A percentile compares a stretch with the other conserved stretches of the same genome.
Conservation (phyloP, 2,888 invertebrate species). For the Disparrhopalites patrizii region DNA sequence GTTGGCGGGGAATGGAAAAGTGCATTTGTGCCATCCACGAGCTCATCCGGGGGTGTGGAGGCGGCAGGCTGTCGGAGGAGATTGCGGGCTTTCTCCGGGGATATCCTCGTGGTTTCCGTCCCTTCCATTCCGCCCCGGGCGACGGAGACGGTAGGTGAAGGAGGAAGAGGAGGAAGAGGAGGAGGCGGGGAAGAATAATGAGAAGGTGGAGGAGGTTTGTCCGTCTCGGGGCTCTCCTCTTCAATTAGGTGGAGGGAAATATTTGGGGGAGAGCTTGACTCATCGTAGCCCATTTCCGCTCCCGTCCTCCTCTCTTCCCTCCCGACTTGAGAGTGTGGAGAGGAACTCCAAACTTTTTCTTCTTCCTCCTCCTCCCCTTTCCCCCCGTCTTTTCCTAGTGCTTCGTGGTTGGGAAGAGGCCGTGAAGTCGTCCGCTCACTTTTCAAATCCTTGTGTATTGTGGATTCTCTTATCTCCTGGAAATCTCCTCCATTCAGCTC, state of each 20-base stretch:
- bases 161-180: too few relatives aligned
- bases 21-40: too few relatives aligned
- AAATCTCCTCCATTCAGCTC: conserved; percentile 19
- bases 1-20: too few relatives aligned
- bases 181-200: too few relatives aligned
- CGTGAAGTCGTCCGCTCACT: background rate
- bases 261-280: conserved; percentile 24
- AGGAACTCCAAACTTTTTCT: background rate
- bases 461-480: conserved; percentile 12
- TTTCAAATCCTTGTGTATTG: background rate
- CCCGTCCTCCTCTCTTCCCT: conserved; percentile 1
- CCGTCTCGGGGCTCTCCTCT: conserved; percentile 16
- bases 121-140: conserved; percentile 16
- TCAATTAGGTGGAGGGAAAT: conserved; percentile 27
- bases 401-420: too few relatives aligned
- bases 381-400: conserved; percentile 4
- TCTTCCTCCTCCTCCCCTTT: conserved; percentile 9
- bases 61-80: background rate
- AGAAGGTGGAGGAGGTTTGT: too few relatives aligned
- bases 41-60: background rate
- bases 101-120: conserved; percentile 24
- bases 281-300: conserved; percentile 11
- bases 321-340: too few relatives aligned
- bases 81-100: background rate
- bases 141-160: too few relatives aligned